Base-by-base conservation (phyloP, 64 coral and sea anemone species). In the Montipora sp. region DNA sequence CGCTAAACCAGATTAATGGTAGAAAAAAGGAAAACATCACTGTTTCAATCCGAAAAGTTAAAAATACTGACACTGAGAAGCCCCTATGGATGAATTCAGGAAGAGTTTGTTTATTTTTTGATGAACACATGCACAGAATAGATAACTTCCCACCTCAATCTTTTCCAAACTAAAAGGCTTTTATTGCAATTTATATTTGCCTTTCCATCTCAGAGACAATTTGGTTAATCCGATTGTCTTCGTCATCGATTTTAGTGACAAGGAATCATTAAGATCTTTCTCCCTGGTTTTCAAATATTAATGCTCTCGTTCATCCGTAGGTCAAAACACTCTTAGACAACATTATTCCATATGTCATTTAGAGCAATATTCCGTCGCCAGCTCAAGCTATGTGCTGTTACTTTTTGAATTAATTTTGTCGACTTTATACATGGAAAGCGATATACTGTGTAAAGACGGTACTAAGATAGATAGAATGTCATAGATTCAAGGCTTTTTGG, bases 201-300 rank as follows among this genome's bases (percentile, higher is more conserved):
- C n/a, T 67, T 58, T 83, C 45, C 16, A 49, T 85, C 24, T 47
- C 19, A 5, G 4, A 81, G 66, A 20, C 47, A 12, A 85, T 71
- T 85, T 15, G 14, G 68, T 71, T 71, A 71, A 71, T 71, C 68
- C 68, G 5, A 11, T 70, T 67, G 16, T 45, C 2, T 16, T 19
- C 5, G 75, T 78, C 11, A 19, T 45, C 15, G 45, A 49, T 78
- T 78, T 46, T 2, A 36, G 36, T 36, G 75, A 36, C 47, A 50
- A 5, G 21, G 4, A 63, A 46, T 19, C 65, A 70, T 47, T 84
- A 20, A 70, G 19, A 18, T 9, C 45, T 48, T 19, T 67, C 19
- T 9, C 16, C 22, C 23, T 8, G 68, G 45, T 85, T 85, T 85
- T 85, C 82, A 85, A 81, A 85, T 85, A 85, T 85, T 85, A 71